A percentile compares a stretch with the other conserved stretches of the same genome.
Conservation (phyloP, 1,140 invertebrate genomes). For the Eubasilissa regina region DNA sequence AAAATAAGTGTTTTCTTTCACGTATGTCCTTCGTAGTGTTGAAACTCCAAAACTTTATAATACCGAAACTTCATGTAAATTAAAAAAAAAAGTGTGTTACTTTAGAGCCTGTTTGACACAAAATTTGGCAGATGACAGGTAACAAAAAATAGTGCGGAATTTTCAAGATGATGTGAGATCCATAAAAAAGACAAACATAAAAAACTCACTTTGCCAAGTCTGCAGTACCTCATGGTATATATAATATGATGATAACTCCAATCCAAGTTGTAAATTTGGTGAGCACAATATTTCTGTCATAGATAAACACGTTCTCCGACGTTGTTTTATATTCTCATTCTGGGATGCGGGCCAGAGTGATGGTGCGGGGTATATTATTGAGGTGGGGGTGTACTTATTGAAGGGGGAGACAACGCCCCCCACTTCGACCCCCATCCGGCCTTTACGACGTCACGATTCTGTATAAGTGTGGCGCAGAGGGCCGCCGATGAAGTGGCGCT, state of each 20-base stretch:
- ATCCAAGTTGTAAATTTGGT: constrained; percentile 8
- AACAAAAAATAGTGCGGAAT: no score
- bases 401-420: neutral
- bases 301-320: constrained; percentile 1
- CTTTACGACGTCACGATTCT: constrained; percentile 55
- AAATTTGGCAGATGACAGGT: no score
- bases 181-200: no score
- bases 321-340: neutral
- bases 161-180: no score
- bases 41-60: no score
- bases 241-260: neutral
- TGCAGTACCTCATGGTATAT: no score
- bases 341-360: neutral
- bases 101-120: no score
- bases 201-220: no score
- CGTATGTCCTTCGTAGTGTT: no score
- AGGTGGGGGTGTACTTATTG: constrained; percentile 5
- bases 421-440: constrained; percentile 6
- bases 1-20: no score
- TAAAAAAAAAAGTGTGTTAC: no score
- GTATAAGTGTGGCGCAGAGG: constrained; percentile 51
- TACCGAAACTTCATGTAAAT: no score
- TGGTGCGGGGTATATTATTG: constrained; percentile 17
- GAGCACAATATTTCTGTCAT: constrained; percentile 1
- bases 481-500: constrained; percentile 35